Evolutionary conservation across 2,888 invertebrate species (phyloP).

Genomic region (Mylabris sibirica): DNA sequence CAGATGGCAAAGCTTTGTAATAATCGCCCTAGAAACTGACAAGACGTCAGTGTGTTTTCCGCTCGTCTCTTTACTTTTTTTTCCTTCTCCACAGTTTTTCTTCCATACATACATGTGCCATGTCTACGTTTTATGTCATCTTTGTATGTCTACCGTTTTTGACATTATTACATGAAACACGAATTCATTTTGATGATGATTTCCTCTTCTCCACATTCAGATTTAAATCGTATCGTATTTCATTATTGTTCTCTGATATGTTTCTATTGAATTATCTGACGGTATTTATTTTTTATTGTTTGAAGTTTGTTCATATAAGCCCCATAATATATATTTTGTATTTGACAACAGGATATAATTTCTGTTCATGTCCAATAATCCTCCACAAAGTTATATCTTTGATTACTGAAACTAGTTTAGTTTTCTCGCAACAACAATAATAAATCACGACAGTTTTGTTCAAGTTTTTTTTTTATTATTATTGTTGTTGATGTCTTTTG

Average conservation of each 20-base stretch:
- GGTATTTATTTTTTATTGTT: neutral
- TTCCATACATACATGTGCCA: slow-evolving; percentile 20
- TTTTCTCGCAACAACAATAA: neutral
- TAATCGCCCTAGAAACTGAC: slow-evolving; percentile 32
- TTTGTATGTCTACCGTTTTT: slow-evolving; percentile 29
- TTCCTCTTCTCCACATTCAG: slow-evolving; percentile 32
- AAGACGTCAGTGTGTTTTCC: slow-evolving; percentile 24
- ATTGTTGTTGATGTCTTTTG: slow-evolving; percentile 14
- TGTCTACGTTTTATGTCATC: slow-evolving; percentile 19
- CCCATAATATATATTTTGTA: neutral
- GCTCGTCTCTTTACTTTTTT: neutral
- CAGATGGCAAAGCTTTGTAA: slow-evolving; percentile 24
- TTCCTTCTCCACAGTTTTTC: neutral
- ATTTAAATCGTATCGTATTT: neutral
- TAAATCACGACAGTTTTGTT: slow-evolving; percentile 15
- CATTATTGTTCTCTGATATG: neutral
- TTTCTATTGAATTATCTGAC: neutral
- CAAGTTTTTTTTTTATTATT: slow-evolving; percentile 9
- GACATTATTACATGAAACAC: slow-evolving; percentile 35
- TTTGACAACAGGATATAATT: neutral
- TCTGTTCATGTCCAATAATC: slow-evolving; percentile 6
- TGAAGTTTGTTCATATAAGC: slow-evolving; percentile 2
- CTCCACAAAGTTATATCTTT: slow-evolving; percentile 1
- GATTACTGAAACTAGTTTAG: slow-evolving; percentile 9
- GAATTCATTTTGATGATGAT: slow-evolving; percentile 34